These are phyloP conservation scores for Anthoptus insignis DNA, from an alignment of 2,888 invertebrate species.

Conservation along the genomic window DNA sequence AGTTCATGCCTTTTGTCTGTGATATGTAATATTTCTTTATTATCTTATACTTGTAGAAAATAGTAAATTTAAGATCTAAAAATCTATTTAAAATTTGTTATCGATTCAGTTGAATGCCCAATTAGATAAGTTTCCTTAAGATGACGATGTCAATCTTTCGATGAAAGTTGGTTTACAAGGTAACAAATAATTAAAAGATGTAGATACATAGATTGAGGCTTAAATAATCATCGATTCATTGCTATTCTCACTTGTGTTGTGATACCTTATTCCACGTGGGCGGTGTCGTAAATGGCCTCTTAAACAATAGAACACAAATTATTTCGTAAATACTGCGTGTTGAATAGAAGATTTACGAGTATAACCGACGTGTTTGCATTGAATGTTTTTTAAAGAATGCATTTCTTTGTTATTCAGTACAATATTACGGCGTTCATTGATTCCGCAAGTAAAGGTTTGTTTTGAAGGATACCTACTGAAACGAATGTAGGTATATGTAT, in stretches of 20 bases:
- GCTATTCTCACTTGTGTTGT: constrained; percentile 62
- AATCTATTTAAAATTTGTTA: too few species aligned
- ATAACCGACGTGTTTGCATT: constrained; percentile 12
- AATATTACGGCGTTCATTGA: constrained; percentile 14
- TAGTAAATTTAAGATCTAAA: too few species aligned
- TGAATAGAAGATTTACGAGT: constrained; percentile 29
- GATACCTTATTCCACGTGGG: constrained; percentile 59
- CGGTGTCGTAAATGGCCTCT: constrained; percentile 60
- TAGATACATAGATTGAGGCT: constrained; percentile 53
- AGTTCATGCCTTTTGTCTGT: too few species aligned
- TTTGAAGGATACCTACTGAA: background rate
- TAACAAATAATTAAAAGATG: too few species aligned
- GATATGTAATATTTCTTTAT: too few species aligned
- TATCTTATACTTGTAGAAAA: too few species aligned
- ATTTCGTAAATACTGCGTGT: constrained; percentile 55
- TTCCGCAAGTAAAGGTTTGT: background rate
- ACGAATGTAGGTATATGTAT: background rate
- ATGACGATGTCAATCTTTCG: too few species aligned
- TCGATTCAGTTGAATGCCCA: too few species aligned
- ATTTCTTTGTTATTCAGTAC: constrained; percentile 19
- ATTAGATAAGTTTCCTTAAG: too few species aligned
- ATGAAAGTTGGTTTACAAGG: too few species aligned
- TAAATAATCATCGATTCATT: constrained; percentile 61
- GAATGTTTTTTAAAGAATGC: constrained; percentile 25
- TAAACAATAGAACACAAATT: constrained; percentile 66